Percentiles rank a stretch among this genome's conserved stretches.
phyloP scores from a whole-genome alignment of 2,888 invertebrate genomes.

The Bombylius major region DNA sequence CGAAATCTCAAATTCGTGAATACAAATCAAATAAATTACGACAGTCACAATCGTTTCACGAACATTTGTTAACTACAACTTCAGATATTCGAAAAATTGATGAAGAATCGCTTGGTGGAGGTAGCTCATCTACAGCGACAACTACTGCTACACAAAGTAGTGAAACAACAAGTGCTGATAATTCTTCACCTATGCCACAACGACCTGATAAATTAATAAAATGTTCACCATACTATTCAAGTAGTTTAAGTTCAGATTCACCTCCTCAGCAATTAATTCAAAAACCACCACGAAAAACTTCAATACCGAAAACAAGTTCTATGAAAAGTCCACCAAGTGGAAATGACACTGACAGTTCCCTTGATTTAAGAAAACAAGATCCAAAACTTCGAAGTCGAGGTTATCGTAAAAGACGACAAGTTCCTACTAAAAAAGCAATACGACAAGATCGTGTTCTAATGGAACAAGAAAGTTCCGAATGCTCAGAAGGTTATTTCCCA shows the following conservation, averaged over 20 bases:
- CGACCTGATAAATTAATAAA: slow-evolving; percentile 45
- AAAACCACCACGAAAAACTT: slow-evolving; percentile 52
- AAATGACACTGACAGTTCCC: slow-evolving; percentile 60
- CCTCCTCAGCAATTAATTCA: slow-evolving; percentile 50
- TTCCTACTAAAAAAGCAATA: slow-evolving; percentile 29
- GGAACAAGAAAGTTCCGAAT: slow-evolving; percentile 49
- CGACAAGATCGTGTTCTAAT: slow-evolving; percentile 27
- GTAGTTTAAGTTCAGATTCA: slow-evolving; percentile 60
- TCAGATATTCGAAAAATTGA: slow-evolving; percentile 43
- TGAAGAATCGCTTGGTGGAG: slow-evolving; percentile 38
- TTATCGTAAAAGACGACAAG: slow-evolving; percentile 53
- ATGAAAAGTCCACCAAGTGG: slow-evolving; percentile 60
- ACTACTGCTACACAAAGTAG: slow-evolving; percentile 40
- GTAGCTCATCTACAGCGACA: slow-evolving; percentile 38
- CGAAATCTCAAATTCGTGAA: slow-evolving; percentile 50
- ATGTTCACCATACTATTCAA: slow-evolving; percentile 63
- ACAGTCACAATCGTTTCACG: slow-evolving; percentile 52
- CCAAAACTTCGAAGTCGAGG: slow-evolving; percentile 54
- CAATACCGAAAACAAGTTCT: slow-evolving; percentile 46
- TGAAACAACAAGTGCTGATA: slow-evolving; percentile 38
- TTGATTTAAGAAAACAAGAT: slow-evolving; percentile 50
- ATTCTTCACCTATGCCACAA: slow-evolving; percentile 31
- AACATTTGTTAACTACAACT: slow-evolving; percentile 45
- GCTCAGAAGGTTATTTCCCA: slow-evolving; percentile 56
- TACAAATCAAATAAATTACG: slow-evolving; percentile 48